Percentiles rank a stretch among this genome's conserved stretches.
phyloP scores from a whole-genome alignment of 2,797 vertebrate species.

The Girardinus metallicus region DNA sequence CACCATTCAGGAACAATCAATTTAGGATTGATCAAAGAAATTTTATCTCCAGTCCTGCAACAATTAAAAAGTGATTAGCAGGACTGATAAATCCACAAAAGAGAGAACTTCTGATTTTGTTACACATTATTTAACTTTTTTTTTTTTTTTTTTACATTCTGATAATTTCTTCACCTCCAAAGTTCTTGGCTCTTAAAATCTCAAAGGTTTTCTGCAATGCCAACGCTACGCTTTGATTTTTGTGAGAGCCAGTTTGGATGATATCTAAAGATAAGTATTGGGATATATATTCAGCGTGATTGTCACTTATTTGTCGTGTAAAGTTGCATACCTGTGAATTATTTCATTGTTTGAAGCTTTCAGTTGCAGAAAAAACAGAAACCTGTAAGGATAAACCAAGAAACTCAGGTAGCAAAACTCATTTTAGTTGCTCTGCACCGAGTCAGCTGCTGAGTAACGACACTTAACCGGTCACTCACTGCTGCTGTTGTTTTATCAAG shows the following conservation, averaged over 20 bases:
- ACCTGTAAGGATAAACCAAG: neutral
- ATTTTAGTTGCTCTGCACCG: neutral
- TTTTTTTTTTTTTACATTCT: neutral
- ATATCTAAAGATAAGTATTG: neutral
- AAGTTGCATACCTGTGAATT: constrained; percentile 1
- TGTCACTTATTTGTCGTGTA: neutral
- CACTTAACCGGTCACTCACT: neutral
- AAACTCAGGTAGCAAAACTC: neutral
- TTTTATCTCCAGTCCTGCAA: neutral
- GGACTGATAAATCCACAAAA: neutral
- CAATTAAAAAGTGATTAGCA: neutral
- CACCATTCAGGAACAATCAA: neutral
- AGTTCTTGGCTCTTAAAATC: neutral
- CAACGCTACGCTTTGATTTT: neutral
- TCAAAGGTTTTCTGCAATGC: neutral
- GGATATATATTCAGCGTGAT: neutral
- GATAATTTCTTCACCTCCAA: neutral
- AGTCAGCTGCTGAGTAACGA: neutral
- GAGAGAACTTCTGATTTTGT: neutral
- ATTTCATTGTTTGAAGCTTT: neutral
- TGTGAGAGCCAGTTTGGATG: neutral
- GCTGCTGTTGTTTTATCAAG: neutral
- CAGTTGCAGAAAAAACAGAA: neutral
- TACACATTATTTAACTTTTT: neutral
- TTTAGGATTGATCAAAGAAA: neutral